Base-by-base conservation (phyloP, 1,140 invertebrate genomes). In the Psix sp. region DNA sequence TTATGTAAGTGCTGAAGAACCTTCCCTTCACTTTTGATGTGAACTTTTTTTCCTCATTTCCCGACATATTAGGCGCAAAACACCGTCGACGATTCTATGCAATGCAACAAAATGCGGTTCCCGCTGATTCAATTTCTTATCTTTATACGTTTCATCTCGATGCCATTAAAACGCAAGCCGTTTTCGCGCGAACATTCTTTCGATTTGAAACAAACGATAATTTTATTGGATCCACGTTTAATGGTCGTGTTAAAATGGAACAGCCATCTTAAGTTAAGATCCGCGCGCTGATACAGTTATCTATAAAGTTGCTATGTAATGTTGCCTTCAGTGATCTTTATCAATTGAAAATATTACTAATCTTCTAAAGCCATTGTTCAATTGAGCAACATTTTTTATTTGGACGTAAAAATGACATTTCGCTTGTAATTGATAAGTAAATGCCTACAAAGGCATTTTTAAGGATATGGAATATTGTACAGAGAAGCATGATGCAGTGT, bases 21-120 rank as follows among this genome's bases (percentile, higher is more conserved):
- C 10, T 66, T 74, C 71, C 71, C 71, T 74, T 74, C 62, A 67
- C 62, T 74, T 65, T n/a, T 51, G 35, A 38, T 29, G 49, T 9
- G 35, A 24, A 74, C 67, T 68, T 59, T 74, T n/a, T n/a, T n/a
- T n/a, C n/a, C n/a, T 68, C 51, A 67, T 49, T 56, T 63, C 24
- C 18, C 42, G 16, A 29, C 42, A 20, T 18, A 46, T 52, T 52
- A 52, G 49, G 35, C 20, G 40, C 24, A 31, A n/a, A n/a, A n/a
- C n/a, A n/a, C n/a, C n/a, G n/a, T n/a, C n/a, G n/a, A n/a, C n/a
- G n/a, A n/a, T n/a, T n/a, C n/a, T n/a, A n/a, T n/a, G n/a, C 15
- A 18, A 14, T 18, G 6, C 13, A 35, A 20, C 16, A 20, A 7
- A 13, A 43, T 20, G n/a, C 16, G 16, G 16, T 29, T 13, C 3